These are phyloP conservation scores for Silurus lanzhouensis DNA, from an alignment of 2,797 vertebrate genomes.

Conservation along the genomic window DNA sequence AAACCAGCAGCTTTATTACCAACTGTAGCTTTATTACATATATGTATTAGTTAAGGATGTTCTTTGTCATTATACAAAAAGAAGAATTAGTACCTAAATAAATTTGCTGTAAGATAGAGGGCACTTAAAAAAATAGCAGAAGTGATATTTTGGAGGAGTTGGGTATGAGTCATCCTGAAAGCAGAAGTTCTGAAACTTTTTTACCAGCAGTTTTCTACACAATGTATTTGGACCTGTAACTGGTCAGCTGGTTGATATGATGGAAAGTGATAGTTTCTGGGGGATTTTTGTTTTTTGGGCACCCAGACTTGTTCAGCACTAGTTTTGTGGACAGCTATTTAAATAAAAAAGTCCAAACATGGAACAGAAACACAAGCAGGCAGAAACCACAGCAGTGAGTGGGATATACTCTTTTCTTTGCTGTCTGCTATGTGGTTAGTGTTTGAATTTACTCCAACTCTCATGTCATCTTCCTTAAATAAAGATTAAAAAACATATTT, in stretches of 20 bases:
- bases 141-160: slow-evolving; percentile 44
- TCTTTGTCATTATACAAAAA: background rate
- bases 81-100: background rate
- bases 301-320: slow-evolving; percentile 1
- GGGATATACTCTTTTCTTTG: background rate
- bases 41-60: background rate
- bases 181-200: slow-evolving; percentile 57
- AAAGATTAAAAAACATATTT: too few relatives aligned
- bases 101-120: background rate
- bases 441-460: background rate
- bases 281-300: background rate
- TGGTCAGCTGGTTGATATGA: slow-evolving; percentile 16
- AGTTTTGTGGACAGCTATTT: slow-evolving; percentile 6
- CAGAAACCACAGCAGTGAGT: background rate
- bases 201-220: slow-evolving; percentile 46
- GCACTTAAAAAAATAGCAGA: slow-evolving; percentile 36
- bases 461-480: background rate
- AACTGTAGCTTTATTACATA: background rate
- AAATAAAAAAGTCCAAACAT: background rate
- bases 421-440: background rate
- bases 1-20: background rate
- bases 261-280: slow-evolving; percentile 21
- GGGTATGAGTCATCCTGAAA: slow-evolving; percentile 58
- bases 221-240: background rate
- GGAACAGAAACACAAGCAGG: background rate